Base-by-base conservation (phyloP, 2,113 vertebrate species). In the Proteles cristata region DNA sequence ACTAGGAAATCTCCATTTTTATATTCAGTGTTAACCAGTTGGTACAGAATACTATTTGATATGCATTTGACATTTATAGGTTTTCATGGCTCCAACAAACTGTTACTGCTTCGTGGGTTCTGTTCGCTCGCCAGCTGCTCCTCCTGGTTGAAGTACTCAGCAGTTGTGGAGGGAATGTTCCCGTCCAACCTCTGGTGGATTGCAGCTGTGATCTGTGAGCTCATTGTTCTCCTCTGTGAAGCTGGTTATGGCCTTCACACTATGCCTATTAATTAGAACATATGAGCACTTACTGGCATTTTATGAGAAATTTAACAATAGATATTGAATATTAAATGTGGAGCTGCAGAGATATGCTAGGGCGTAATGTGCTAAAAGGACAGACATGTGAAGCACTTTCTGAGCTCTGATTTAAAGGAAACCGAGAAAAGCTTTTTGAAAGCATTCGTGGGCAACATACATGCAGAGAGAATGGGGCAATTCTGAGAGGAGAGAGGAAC, bases 261-360 rank as follows among this genome's bases (percentile, higher is more conserved):
- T 77, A 94, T 93, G 97, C 96, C 97, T 97, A 97, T 98, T 98
- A 96, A 97, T 97, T 97, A 98, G 97, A 98, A 93, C 96, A 97
- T 95, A 95, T 93, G 94, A 97, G 82, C 90, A 76, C 82, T 97
- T 93, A 91, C 97, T 96, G 90, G 88, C 63, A 87, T 73, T 97
- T 97, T 96, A 83, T 79, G 95, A 95, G 97, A 43, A 93, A 68
- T 95, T 90, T 88, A 95, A 97, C 97, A 97, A 97, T 96, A 94
- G 97, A 94, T 88, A 77, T 74, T 86, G 96, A 97, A 97, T 98
- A 95, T 96, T 93, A 97, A 96, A 97, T 93, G 88, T 61, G 65
- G 8, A 26, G 65, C 81, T 93, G 85, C 71, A 50, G 25, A 23
- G 43, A 65, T 85, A 48, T 17, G 76, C 53, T 53, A 19, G 45